Conservation (phyloP, 2,888 invertebrate genomes). For the Timema podura region DNA sequence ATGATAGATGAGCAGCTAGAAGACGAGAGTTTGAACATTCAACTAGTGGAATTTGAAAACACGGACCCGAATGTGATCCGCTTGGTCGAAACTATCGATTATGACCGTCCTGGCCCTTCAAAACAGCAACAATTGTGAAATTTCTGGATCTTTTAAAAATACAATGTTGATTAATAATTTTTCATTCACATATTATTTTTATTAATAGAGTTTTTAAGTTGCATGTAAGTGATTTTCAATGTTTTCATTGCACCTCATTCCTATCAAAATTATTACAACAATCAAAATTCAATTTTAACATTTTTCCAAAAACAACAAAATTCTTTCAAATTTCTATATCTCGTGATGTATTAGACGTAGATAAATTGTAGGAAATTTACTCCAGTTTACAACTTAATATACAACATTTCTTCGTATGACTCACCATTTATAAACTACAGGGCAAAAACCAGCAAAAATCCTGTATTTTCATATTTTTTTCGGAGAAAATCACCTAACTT, state of each 20-base stretch:
- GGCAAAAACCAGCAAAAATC: not conserved
- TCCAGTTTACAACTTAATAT: not conserved
- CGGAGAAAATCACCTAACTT: not conserved
- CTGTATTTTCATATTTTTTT: not conserved
- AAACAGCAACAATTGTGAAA: not conserved
- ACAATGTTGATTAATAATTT: not conserved
- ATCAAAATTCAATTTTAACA: not conserved
- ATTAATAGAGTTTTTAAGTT: not conserved
- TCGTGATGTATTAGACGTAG: slow-evolving; percentile 1
- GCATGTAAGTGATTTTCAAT: not conserved
- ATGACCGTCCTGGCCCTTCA: not conserved
- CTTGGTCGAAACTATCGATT: not conserved
- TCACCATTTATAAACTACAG: not conserved
- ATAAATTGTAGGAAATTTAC: not conserved
- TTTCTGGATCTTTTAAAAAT: not conserved
- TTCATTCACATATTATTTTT: not conserved
- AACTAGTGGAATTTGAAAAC: not conserved
- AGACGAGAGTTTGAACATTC: not conserved
- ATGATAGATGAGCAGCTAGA: not conserved
- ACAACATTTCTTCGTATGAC: not conserved
- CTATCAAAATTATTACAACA: not conserved
- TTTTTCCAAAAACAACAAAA: not conserved
- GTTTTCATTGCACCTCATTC: not conserved
- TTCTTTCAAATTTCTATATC: not conserved
- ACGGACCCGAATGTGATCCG: not conserved